phyloP scores from a whole-genome alignment of 2,113 vertebrate genomes.

The Equus quagga region DNA sequence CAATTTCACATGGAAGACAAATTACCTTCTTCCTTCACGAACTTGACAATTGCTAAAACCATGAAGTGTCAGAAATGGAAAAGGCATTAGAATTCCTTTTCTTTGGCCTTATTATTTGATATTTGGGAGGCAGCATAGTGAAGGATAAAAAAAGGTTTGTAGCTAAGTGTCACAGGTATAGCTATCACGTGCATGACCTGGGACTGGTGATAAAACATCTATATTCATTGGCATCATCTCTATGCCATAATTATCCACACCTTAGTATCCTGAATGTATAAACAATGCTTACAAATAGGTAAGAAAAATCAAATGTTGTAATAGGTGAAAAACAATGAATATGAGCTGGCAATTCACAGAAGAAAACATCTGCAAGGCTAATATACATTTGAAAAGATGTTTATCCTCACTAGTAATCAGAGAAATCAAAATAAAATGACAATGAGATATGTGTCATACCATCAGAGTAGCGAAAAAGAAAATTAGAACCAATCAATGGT shows the following conservation, averaged over 20 bases:
- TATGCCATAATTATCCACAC: neutral
- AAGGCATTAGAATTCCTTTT: neutral
- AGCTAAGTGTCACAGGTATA: neutral
- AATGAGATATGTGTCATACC: neutral
- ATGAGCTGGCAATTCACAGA: neutral
- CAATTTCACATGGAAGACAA: neutral
- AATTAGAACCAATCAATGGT: neutral
- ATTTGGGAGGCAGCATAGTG: neutral
- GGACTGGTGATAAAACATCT: neutral
- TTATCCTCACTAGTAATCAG: neutral
- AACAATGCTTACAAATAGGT: slow-evolving; percentile 8
- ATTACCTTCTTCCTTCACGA: neutral
- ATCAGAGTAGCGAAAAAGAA: neutral
- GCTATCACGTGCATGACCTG: neutral
- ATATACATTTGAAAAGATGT: neutral
- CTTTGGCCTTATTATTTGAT: neutral
- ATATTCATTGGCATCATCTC: neutral
- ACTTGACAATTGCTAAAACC: neutral
- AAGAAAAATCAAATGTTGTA: neutral
- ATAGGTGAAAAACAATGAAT: neutral
- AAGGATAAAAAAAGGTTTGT: neutral
- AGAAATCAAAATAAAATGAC: neutral
- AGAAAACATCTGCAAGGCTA: neutral
- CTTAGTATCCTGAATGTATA: neutral
- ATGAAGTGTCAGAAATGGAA: neutral